Evolutionary conservation across 37 sponge, comb jelly and placozoan genomes (phyloP), one percentile per base, ranked within the genome.

Genomic region (Halichondria panicea): DNA sequence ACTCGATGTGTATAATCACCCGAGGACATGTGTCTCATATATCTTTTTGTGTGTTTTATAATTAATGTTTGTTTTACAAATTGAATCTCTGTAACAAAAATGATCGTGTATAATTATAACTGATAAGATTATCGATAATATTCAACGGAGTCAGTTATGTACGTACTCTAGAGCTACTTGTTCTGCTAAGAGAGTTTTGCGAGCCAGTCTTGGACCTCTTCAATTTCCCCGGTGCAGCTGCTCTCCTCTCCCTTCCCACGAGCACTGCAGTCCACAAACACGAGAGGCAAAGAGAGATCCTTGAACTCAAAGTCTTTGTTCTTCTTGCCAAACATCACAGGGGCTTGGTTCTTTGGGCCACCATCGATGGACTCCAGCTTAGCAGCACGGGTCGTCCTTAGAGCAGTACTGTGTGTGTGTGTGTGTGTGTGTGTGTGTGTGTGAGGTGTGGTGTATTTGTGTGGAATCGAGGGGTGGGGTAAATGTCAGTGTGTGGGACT

Each of bases 181-280:
- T n/a, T n/a, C n/a, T n/a, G n/a, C n/a, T n/a, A n/a, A n/a, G n/a
- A n/a, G n/a, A n/a, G n/a, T n/a, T n/a, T n/a, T n/a, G n/a, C n/a
- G n/a, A 75, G 30, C 85, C 85, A 84, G 43, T 35, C 45, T 44
- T 44, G 39, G 21, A 84, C 70, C 27, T 61, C 36, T 12, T 77
- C 66, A 24, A 84, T 39, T 31, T 84, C 85, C 6, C 78, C 85
- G 35, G n/a, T 35, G 19, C 83, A 58, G 40, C 41, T 41, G 1
- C 39, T 46, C n/a, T 61, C 64, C 46, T 85, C 86, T 21, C 81
- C 71, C n/a, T 38, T 79, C 24, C 90, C 90, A 15, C 85, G 43
- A n/a, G 86, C 91, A 81, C 91, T 90, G 68, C 91, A 90, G 1
- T 32, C 48, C 38, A 72, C 66, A 44, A 90, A 84, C 22, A 31